Percentiles rank a stretch among this genome's conserved stretches.
Conservation (phyloP, 2,888 invertebrate genomes). For the Ophonus ardosiacus region DNA sequence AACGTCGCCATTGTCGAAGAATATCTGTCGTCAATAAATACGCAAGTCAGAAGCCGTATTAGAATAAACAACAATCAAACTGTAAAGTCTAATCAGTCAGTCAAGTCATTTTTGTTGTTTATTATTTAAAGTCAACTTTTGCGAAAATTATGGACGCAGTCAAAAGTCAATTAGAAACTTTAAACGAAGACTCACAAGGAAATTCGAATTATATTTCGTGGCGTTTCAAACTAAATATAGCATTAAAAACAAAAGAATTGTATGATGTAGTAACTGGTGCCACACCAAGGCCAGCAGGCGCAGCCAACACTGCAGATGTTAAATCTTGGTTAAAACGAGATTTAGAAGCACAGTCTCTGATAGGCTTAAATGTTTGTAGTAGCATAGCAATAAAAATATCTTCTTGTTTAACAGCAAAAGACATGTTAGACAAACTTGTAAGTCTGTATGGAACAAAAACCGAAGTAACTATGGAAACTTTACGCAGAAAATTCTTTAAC, state of each 20-base stretch:
- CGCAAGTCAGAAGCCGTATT: background rate
- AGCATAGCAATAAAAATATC: conserved; percentile 67
- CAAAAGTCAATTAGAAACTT: conserved; percentile 66
- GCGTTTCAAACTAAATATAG: conserved; percentile 68
- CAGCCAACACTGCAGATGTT: conserved; percentile 57
- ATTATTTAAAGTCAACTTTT: conserved; percentile 8
- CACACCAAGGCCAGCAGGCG: conserved; percentile 46
- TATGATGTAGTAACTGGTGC: conserved; percentile 34
- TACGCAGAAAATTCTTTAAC: conserved; percentile 67
- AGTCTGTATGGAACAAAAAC: conserved; percentile 66
- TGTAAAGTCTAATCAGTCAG: conserved; percentile 32
- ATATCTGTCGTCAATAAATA: too few relatives aligned
- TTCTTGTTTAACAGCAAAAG: conserved; percentile 65
- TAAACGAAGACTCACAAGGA: conserved; percentile 66
- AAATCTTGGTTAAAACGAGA: conserved; percentile 66
- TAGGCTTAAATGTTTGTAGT: conserved; percentile 67
- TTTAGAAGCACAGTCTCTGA: conserved; percentile 67
- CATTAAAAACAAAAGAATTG: conserved; percentile 67
- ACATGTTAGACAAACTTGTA: conserved; percentile 67
- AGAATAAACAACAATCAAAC: conserved; percentile 25
- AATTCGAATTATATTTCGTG: conserved; percentile 67
- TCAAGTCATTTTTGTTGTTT: too few relatives aligned
- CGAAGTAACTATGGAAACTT: conserved; percentile 65
- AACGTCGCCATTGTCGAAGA: too few relatives aligned
- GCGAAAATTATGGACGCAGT: conserved; percentile 66